Evolutionary conservation across 23 tunicate genomes (phyloP), one percentile per base, ranked within the genome.

Genomic region (Trididemnum miniatum): DNA sequence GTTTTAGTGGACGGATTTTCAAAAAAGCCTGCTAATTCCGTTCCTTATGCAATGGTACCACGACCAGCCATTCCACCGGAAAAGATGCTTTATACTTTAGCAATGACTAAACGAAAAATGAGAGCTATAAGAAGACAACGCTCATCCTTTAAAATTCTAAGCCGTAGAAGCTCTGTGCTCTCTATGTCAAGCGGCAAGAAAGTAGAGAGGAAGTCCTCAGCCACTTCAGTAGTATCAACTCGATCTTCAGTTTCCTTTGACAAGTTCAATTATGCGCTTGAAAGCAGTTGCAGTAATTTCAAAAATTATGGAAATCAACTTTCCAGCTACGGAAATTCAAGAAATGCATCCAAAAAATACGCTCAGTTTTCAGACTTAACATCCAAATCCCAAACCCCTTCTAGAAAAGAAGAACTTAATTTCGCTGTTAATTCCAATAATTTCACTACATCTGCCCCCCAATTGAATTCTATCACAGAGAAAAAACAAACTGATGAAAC

Each of bases 1-100:
- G 93, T 85, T 15, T 51, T 91, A 23, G 89, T 93, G 22, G 98
- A 93, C 39, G 98, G 98, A 23, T 84, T 67, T 37, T 77, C 84
- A 0, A 79, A 77, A 36, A 88, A 83, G 62, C 93, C 89, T 1
- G 88, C 84, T 35, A 85, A 86, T 26, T 93, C 98, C 24, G 44
- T 88, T 9, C 83, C 98, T 2, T 83, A 75, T 28, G 75, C 86
- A 24, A 72, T 74, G 60, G 50, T 93, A 35, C 93, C 87, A 35
- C 84, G 80, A 38, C 89, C 98, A 9, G 73, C 87, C 20, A 71
- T 85, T 30, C 80, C 84, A 2, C 87, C 89, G 1, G 84, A 80
- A 20, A 62, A 81, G 26, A 73, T 88, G 76, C 20, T 93, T 23
- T 85, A 86, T 9, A 93, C 90, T 59, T 38, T 88, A 0, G 80